phyloP scores from a whole-genome alignment of 2,113 vertebrate genomes.

The Spea multiplicata region DNA sequence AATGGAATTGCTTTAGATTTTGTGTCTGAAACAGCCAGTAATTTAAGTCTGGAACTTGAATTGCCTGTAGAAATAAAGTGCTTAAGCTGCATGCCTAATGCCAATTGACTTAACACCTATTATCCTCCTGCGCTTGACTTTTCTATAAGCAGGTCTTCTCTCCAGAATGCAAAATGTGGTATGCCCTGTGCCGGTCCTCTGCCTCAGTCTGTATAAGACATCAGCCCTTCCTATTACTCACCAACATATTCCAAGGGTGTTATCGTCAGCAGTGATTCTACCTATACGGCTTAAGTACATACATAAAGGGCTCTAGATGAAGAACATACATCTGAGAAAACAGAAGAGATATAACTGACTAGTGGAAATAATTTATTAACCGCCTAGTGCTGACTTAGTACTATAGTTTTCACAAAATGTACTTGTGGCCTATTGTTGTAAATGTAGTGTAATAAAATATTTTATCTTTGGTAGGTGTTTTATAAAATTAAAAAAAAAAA shows the following conservation, averaged over 20 bases:
- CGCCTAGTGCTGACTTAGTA: too few species aligned
- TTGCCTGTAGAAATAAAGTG: constrained; percentile 46
- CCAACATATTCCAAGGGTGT: not conserved
- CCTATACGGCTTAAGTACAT: not conserved
- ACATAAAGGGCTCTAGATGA: not conserved
- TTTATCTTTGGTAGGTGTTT: too few species aligned
- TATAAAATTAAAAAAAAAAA: too few species aligned
- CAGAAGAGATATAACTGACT: not conserved
- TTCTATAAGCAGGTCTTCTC: not conserved
- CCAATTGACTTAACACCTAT: constrained; percentile 40
- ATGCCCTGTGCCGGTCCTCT: not conserved
- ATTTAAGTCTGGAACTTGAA: constrained; percentile 29
- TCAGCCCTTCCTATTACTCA: too few species aligned
- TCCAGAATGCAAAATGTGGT: constrained; percentile 10
- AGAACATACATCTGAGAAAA: not conserved
- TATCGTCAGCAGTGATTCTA: not conserved
- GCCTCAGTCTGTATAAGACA: too few species aligned
- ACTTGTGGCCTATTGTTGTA: too few species aligned
- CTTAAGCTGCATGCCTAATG: constrained; percentile 40
- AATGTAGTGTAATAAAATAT: too few species aligned
- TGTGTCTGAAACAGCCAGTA: constrained; percentile 34
- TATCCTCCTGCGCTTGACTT: constrained; percentile 10
- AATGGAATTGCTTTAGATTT: constrained; percentile 39
- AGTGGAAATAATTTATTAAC: too few species aligned
- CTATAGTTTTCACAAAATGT: too few species aligned